Conservation (phyloP, 1,140 invertebrate genomes). For the Chelonus insularis region DNA sequence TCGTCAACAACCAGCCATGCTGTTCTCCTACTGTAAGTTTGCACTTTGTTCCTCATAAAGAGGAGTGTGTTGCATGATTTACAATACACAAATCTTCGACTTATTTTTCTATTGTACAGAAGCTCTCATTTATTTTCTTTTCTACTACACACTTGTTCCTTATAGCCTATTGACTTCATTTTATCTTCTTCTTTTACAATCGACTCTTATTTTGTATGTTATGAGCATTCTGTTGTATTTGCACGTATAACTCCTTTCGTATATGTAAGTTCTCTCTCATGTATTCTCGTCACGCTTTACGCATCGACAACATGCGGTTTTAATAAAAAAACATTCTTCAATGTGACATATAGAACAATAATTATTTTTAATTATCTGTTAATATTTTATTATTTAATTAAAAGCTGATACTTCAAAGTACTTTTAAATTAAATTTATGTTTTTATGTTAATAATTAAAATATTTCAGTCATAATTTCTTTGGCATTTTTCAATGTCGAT, state of each 20-base stretch:
- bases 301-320: not conserved
- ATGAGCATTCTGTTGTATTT: conserved; percentile 15
- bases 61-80: conserved; percentile 30
- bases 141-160: too few relatives aligned
- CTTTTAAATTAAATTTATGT: too few relatives aligned
- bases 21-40: conserved; percentile 79
- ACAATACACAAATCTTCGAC: not conserved
- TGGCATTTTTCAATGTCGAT: too few relatives aligned
- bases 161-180: too few relatives aligned
- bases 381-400: not conserved
- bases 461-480: too few relatives aligned
- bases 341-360: not conserved
- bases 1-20: conserved; percentile 78
- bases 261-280: not conserved
- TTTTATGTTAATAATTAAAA: too few relatives aligned
- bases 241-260: too few relatives aligned
- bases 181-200: too few relatives aligned
- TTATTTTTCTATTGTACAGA: too few relatives aligned
- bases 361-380: not conserved
- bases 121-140: too few relatives aligned
- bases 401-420: too few relatives aligned
- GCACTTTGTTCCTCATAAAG: conserved; percentile 23
- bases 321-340: not conserved
- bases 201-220: not conserved
- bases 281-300: conserved; percentile 1